Evolutionary conservation across 2,888 invertebrate species (phyloP).

Genomic region (Tyria jacobaeae): DNA sequence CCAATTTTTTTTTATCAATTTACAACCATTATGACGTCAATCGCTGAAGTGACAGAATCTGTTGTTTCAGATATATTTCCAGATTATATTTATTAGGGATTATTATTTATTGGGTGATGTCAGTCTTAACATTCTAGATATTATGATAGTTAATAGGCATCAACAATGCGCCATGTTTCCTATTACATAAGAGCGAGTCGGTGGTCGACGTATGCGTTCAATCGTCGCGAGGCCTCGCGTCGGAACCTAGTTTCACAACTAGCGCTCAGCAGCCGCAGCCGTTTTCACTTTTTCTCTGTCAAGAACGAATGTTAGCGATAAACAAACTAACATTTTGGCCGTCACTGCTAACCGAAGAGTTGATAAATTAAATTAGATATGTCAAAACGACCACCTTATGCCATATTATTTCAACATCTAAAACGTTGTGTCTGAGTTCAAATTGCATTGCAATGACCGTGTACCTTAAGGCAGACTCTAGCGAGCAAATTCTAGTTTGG

Average conservation of each 20-base stretch:
- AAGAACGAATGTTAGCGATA: constrained; percentile 85
- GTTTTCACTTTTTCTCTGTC: constrained; percentile 87
- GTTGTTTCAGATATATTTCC: background rate
- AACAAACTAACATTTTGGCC: constrained; percentile 86
- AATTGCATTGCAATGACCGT: constrained; percentile 59
- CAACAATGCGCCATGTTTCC: constrained; percentile 60
- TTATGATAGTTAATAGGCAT: constrained; percentile 50
- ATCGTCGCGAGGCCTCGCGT: constrained; percentile 66
- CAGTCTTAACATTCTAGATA: constrained; percentile 24
- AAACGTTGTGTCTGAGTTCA: constrained; percentile 60
- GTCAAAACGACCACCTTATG: constrained; percentile 54
- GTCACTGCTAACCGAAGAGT: constrained; percentile 77
- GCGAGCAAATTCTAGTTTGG: constrained; percentile 62
- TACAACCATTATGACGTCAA: background rate
- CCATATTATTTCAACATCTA: constrained; percentile 60
- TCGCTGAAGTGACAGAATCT: too few relatives aligned
- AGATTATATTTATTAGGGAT: too few relatives aligned
- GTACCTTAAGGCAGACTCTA: constrained; percentile 62
- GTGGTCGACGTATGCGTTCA: constrained; percentile 57
- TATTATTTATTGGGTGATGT: too few relatives aligned
- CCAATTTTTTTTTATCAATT: background rate
- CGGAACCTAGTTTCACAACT: constrained; percentile 81
- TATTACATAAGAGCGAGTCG: constrained; percentile 68
- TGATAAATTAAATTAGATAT: constrained; percentile 50
- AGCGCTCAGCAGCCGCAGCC: constrained; percentile 74